These are phyloP conservation scores for Drosophila bocki DNA, from an alignment of 1,140 invertebrate genomes.

Conservation along the genomic window DNA sequence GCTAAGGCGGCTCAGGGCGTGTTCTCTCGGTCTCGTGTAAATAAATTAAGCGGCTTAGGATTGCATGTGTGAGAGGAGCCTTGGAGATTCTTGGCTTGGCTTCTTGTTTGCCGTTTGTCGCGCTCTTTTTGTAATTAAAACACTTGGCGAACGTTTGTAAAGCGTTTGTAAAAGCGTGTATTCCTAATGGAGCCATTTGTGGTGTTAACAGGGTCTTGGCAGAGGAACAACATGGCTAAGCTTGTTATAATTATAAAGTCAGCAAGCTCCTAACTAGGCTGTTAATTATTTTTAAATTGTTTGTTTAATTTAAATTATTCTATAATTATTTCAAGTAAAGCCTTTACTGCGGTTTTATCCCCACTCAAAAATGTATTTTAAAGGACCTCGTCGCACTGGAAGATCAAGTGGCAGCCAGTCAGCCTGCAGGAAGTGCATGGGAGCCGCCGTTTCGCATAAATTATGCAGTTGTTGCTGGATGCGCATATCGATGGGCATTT, in stretches of 20 bases:
- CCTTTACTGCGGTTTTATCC: background rate
- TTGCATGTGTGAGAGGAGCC: constrained; percentile 22
- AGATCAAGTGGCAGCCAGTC: constrained; percentile 15
- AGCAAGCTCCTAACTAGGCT: background rate
- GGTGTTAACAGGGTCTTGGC: constrained; percentile 1
- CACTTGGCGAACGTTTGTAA: constrained; percentile 24
- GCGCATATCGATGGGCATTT: constrained; percentile 75
- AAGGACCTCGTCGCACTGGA: constrained; percentile 5
- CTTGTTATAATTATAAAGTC: constrained; percentile 6
- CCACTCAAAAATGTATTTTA: constrained; percentile 10
- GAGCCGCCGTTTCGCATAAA: constrained; percentile 53
- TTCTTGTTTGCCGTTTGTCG: constrained; percentile 38
- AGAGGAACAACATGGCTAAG: background rate
- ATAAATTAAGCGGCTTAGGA: constrained; percentile 60
- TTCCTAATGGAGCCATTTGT: constrained; percentile 41
- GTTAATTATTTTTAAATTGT: constrained; percentile 8
- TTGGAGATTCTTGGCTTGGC: constrained; percentile 18
- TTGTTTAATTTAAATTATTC: background rate
- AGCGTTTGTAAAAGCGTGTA: background rate
- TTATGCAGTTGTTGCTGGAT: constrained; percentile 54
- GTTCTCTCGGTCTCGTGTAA: constrained; percentile 24
- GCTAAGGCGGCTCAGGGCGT: constrained; percentile 33
- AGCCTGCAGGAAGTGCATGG: constrained; percentile 25
- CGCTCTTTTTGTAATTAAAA: constrained; percentile 53
- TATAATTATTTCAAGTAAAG: background rate